Base-by-base conservation (phyloP, 2,888 invertebrate species). In the Drosophila yooni region DNA sequence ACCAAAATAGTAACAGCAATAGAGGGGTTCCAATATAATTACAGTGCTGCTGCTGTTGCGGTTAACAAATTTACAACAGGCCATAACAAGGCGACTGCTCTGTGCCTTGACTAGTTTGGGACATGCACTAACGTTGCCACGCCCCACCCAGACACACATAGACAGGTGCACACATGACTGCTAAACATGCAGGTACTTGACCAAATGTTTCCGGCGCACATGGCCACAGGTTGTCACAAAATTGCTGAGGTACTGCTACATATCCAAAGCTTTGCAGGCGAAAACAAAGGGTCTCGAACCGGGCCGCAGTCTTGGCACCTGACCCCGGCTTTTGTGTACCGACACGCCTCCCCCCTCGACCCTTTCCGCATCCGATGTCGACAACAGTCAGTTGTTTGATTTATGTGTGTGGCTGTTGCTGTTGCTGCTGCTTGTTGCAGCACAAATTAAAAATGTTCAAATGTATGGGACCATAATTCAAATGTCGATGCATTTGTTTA, bases 361-460 rank as follows among this genome's bases (percentile, higher is more conserved):
- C 72, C 48, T 52, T 71, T 13, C 71, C 81, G 29, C 36, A 75
- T 46, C 65, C 80, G 52, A 77, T 77, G 86, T 80, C 85, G 76
- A 81, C 84, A 77, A 78, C 88, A 88, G 86, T 86, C 86, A 87
- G 82, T 82, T 87, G 87, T 75, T 84, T 87, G 86, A 87, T 87
- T 87, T 89, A 87, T 88, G 79, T 59, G 50, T 65, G 48, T 59
- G 38, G 56, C 33, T 68, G 61, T 25, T 71, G 50, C 25, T 66
- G 61, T 21, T 63, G 61, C 7, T 62, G 48, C 21, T 43, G 65
- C 60, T 74, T 75, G 72, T 65, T 80, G 72, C 75, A 67, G 75
- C 70, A 71, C 75, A 87, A 84, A 89, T 87, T 89, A 83, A 87
- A 87, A 87, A 87, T 78, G 76, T 74, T 79, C 77, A 79, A 83